phyloP scores from a whole-genome alignment of 2,797 vertebrate genomes.

The Podargus strigoides region DNA sequence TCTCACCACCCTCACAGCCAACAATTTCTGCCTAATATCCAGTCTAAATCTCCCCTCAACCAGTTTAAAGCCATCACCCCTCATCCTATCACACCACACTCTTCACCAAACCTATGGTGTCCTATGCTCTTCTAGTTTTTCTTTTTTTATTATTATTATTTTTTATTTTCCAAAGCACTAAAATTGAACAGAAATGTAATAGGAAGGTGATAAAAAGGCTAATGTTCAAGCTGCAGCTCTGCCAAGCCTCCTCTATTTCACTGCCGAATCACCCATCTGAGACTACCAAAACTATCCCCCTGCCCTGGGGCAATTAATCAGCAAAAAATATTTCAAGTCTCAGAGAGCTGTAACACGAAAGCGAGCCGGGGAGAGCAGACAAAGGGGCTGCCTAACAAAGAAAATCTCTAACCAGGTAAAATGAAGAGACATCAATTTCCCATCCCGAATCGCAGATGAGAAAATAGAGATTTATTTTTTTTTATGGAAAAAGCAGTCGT shows the following conservation, averaged over 20 bases:
- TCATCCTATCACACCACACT: too few species aligned
- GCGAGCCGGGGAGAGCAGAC: not conserved
- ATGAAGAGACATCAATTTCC: slow-evolving; percentile 8
- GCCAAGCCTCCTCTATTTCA: not conserved
- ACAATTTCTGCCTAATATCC: too few species aligned
- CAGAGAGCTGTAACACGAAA: not conserved
- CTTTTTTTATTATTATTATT: too few species aligned
- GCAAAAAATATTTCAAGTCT: not conserved
- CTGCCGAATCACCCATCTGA: not conserved
- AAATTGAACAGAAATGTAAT: not conserved
- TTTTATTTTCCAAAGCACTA: not conserved
- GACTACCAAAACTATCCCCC: not conserved
- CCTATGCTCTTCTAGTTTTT: not conserved
- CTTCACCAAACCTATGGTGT: too few species aligned
- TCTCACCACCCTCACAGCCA: too few species aligned
- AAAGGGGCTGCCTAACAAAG: not conserved
- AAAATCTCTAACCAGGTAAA: not conserved
- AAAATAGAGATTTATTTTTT: not conserved
- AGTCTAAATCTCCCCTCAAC: too few species aligned
- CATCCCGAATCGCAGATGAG: not conserved
- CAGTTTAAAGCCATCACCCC: too few species aligned
- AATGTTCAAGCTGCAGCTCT: not conserved
- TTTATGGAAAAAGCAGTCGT: not conserved
- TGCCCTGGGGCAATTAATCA: not conserved
- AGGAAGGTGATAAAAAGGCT: not conserved